A percentile compares a stretch with the other conserved stretches of the same genome.
Evolutionary conservation across 2,113 vertebrate genomes (phyloP).

Genomic region (Phrynocephalus versicolor): DNA sequence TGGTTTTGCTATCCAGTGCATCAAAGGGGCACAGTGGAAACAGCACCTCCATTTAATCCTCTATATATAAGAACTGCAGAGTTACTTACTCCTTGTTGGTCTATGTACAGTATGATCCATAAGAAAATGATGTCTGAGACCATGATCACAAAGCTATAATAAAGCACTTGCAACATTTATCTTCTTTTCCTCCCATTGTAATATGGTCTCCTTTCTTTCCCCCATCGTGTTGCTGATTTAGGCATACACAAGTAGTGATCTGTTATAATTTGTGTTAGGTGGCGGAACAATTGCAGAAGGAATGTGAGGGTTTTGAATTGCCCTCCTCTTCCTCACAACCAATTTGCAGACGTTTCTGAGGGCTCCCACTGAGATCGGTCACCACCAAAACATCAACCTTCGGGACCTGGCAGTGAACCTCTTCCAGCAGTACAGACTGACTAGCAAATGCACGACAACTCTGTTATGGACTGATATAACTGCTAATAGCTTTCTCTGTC

Average conservation of each 20-base stretch:
- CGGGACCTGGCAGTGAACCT: neutral
- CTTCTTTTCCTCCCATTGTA: neutral
- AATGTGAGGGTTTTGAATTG: neutral
- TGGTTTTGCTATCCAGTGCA: neutral
- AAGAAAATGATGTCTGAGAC: neutral
- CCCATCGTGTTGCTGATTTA: neutral
- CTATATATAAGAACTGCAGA: neutral
- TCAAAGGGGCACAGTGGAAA: neutral
- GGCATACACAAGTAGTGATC: neutral
- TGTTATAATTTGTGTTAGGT: neutral
- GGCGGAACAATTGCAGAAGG: too few relatives aligned
- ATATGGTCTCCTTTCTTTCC: neutral
- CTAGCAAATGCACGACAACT: neutral
- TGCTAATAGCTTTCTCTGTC: neutral
- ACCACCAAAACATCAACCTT: neutral
- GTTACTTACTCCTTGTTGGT: neutral
- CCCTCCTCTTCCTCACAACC: neutral
- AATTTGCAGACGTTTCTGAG: neutral
- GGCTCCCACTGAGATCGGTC: neutral
- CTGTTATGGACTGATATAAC: neutral
- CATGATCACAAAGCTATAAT: neutral
- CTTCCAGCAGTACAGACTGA: neutral
- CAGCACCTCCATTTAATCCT: neutral
- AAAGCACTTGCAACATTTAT: neutral
- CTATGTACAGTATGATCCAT: neutral